phyloP scores from a whole-genome alignment of 2,113 vertebrate species.

The Sorex fumeus region DNA sequence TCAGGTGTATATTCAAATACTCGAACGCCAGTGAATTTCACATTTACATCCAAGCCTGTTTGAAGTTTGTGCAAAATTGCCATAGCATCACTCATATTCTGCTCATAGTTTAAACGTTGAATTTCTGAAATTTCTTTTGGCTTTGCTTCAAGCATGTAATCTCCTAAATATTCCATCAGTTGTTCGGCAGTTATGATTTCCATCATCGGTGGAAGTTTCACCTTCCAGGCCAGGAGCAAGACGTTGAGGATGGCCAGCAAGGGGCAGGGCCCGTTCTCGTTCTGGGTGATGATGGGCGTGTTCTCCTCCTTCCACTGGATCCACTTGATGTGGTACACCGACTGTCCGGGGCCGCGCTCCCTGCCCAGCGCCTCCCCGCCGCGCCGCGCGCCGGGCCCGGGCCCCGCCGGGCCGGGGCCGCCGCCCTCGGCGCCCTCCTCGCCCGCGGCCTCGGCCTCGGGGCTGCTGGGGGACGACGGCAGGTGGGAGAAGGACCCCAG shows the following conservation, averaged over 20 bases:
- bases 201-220: no score
- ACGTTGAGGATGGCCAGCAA: slow-evolving; percentile 99
- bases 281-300: slow-evolving; percentile 98
- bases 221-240: slow-evolving; percentile 98
- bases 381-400: slow-evolving; percentile 83
- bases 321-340: slow-evolving; percentile 99
- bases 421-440: slow-evolving; percentile 92
- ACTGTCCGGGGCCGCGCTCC: slow-evolving; percentile 95
- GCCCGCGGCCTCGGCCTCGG: slow-evolving; percentile 94
- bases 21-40: no score
- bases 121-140: no score
- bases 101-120: no score
- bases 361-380: slow-evolving; percentile 90
- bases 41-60: no score
- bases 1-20: no score
- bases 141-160: no score
- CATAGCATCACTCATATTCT: no score
- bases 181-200: no score
- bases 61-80: no score
- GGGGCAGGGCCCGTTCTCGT: slow-evolving; percentile 98
- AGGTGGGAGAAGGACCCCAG: slow-evolving; percentile 97
- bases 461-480: slow-evolving; percentile 95
- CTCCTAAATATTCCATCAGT: no score
- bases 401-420: slow-evolving; percentile 92
- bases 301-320: slow-evolving; percentile 98